Percentiles rank a stretch among this genome's conserved stretches.
These are phyloP conservation scores for Pristionchus pacificus DNA, from an alignment of 1,140 invertebrate genomes.

Conservation along the genomic window DNA sequence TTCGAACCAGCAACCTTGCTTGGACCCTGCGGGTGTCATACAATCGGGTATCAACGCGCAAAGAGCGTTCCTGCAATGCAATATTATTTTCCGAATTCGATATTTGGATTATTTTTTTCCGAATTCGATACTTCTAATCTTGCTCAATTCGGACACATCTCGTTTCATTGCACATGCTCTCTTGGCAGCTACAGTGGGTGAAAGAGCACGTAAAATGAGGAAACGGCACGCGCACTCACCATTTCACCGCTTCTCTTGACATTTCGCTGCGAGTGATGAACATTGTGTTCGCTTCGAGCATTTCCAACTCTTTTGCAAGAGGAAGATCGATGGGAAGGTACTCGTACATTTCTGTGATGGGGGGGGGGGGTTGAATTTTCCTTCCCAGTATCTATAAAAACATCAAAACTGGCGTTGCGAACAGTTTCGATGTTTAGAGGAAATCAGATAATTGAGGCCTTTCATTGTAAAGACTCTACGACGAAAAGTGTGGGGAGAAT, in stretches of 20 bases:
- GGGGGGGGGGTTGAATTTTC: constrained; percentile 5
- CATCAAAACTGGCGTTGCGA: no score
- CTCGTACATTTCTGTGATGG: constrained; percentile 21
- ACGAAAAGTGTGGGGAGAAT: background rate
- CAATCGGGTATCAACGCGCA: constrained; percentile 17
- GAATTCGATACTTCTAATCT: no score
- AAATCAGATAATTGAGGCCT: background rate
- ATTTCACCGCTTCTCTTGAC: constrained; percentile 12
- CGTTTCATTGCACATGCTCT: background rate
- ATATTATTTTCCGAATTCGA: background rate
- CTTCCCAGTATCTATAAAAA: background rate
- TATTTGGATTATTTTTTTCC: no score
- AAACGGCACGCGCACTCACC: background rate
- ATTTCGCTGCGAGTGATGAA: constrained; percentile 1
- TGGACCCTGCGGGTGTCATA: constrained; percentile 6
- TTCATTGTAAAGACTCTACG: background rate
- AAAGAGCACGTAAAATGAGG: no score
- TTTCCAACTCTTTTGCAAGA: constrained; percentile 1
- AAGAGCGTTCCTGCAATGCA: constrained; percentile 6
- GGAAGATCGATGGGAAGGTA: constrained; percentile 15
- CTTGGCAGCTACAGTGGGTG: no score
- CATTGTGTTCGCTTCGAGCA: constrained; percentile 18
- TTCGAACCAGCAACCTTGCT: background rate
- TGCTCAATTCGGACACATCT: background rate
- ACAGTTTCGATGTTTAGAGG: background rate